Evolutionary conservation across 2,888 invertebrate species (phyloP).

Genomic region (Diploptera punctata): DNA sequence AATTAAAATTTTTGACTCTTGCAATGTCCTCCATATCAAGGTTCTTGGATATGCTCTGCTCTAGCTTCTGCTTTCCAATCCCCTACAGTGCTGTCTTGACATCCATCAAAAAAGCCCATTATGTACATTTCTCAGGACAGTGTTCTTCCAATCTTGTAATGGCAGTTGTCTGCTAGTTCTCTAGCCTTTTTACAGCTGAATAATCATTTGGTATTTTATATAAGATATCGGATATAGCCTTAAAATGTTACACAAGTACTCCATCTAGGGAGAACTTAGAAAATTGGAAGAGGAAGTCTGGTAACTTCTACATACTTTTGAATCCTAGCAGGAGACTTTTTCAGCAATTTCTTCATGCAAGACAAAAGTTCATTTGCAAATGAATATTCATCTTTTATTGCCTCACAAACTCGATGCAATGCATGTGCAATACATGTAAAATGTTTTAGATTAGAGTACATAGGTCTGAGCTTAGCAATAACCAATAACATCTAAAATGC

Average conservation of each 20-base stretch:
- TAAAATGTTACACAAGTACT: neutral
- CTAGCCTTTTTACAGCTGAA: neutral
- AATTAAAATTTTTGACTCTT: too few species aligned
- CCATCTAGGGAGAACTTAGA: neutral
- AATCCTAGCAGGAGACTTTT: neutral
- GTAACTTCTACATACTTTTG: neutral
- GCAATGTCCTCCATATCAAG: too few species aligned
- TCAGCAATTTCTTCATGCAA: neutral
- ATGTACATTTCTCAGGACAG: neutral
- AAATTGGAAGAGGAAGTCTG: too few species aligned
- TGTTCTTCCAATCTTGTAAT: too few species aligned
- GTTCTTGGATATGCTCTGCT: too few species aligned
- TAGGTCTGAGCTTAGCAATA: neutral
- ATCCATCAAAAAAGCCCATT: neutral
- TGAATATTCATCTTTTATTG: too few species aligned
- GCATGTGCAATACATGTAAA: too few species aligned
- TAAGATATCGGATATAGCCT: neutral
- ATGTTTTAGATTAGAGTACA: neutral
- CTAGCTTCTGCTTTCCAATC: too few species aligned
- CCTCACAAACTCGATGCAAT: too few species aligned
- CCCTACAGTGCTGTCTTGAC: too few species aligned
- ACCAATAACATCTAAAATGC: neutral
- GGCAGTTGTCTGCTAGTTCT: neutral
- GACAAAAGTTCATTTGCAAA: neutral
- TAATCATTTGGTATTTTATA: too few species aligned